Evolutionary conservation across 2,797 vertebrate species (phyloP).

Genomic region (Microctenopoma steveboyesi): DNA sequence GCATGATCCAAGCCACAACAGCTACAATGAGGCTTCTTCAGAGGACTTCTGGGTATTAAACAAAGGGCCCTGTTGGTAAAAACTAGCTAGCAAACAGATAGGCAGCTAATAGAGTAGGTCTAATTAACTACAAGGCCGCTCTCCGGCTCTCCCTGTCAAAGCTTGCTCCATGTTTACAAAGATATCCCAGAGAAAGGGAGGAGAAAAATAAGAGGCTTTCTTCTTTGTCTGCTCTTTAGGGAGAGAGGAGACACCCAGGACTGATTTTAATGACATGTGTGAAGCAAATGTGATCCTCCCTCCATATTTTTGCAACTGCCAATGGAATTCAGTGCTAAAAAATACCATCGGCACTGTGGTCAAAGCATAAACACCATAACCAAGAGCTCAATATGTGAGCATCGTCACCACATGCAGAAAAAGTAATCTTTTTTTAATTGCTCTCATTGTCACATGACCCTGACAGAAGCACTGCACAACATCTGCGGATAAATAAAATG

Average conservation of each 20-base stretch:
- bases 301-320: conserved; percentile 56
- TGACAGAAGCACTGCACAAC: conserved; percentile 36
- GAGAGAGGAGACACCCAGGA: conserved; percentile 74
- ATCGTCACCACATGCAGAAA: conserved; percentile 67
- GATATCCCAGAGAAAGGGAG: conserved; percentile 68
- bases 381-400: conserved; percentile 62
- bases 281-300: conserved; percentile 79
- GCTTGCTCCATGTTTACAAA: conserved; percentile 74
- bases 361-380: conserved; percentile 71
- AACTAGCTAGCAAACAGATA: conserved; percentile 66
- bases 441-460: conserved; percentile 35
- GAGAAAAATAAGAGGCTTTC: conserved; percentile 63
- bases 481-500: conserved; percentile 33
- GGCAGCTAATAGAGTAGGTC: conserved; percentile 71
- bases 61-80: conserved; percentile 71
- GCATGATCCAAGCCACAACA: conserved; percentile 58
- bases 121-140: conserved; percentile 76
- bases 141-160: conserved; percentile 50
- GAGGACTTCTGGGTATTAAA: conserved; percentile 65
- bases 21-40: conserved; percentile 69
- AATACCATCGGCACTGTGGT: conserved; percentile 73
- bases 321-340: conserved; percentile 73
- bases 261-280: conserved; percentile 80
- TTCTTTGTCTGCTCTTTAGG: conserved; percentile 69
- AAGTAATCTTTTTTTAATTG: background rate